Percentiles rank a stretch among this genome's conserved stretches.
Conservation (phyloP, 2,797 vertebrate species). For the Acanthornis magna region DNA sequence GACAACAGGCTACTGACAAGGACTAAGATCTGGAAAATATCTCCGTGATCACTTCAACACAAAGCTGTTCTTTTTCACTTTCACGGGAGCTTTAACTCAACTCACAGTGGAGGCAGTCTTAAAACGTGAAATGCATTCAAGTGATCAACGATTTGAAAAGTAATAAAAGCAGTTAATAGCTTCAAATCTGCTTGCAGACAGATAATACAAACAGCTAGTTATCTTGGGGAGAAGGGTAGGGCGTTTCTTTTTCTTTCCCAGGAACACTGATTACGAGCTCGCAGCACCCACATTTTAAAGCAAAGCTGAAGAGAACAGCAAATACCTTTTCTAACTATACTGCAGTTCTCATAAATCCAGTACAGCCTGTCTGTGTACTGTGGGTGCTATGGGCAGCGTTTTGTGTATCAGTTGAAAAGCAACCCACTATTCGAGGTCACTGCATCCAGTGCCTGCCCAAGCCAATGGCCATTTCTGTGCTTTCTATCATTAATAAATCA, state of each 20-base stretch:
- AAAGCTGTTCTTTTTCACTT: not conserved
- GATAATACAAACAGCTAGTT: not conserved
- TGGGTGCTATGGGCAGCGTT: fast-evolving
- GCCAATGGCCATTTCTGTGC: not conserved
- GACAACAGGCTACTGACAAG: not conserved
- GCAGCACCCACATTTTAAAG: not conserved
- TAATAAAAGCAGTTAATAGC: not conserved
- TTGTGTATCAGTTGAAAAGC: not conserved
- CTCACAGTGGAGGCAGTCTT: not conserved
- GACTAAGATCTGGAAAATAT: not conserved
- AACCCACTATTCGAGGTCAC: not conserved
- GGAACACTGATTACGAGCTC: not conserved
- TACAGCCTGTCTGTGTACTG: not conserved
- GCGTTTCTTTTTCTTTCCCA: not conserved
- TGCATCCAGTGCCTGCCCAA: not conserved
- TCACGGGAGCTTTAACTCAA: not conserved
- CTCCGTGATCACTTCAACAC: not conserved
- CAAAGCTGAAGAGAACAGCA: not conserved
- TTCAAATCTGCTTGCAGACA: not conserved
- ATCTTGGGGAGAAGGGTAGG: not conserved
- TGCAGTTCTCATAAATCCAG: not conserved
- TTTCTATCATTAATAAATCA: not conserved
- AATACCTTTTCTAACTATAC: not conserved
- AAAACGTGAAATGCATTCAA: not conserved
- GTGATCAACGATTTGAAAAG: not conserved